Base-by-base conservation (phyloP, 2,888 invertebrate species). In the Actias luna region DNA sequence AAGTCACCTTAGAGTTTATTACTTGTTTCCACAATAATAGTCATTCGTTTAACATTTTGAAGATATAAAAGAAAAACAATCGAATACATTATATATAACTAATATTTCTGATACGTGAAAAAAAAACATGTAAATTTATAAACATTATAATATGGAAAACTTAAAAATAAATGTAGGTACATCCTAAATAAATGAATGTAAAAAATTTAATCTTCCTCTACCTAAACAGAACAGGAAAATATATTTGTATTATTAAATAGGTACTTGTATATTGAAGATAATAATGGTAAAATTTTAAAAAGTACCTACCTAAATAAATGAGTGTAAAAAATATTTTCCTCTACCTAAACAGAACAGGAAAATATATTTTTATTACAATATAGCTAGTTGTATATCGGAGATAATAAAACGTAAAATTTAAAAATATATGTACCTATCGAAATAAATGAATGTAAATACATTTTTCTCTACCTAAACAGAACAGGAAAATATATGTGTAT, bases 191-290 rank as follows among this genome's bases (percentile, higher is more conserved):
- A 50, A 46, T 10, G 5, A 46, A 22, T 46, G 22, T 12, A 22
- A 10, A 42, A 46, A 18, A 10, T 16, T 2, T 46, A 18, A 42
- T 42, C 1, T 46, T 46, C 46, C 63, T 63, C 25, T 60, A 33
- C n/a, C 59, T 57, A 46, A 36, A 58, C 62, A 36, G 58, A 63
- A 67, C 61, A 64, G 63, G 65, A 65, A 67, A 64, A 60, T n/a
- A 33, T 62, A 46, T 55, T 5, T 25, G 29, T 14, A 57, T 57
- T 39, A 39, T 31, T 58, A 63, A 64, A 65, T 62, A 50, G 35
- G 31, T 57, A 62, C 58, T 50, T 39, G 58, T 61, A 63, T 46
- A 64, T 61, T 29, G 50, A 59, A 64, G 59, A 65, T 61, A n/a
- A n/a, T n/a, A n/a, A n/a, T n/a, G n/a, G n/a, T n/a, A n/a, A n/a